These are phyloP conservation scores for Sphenodon punctatus DNA, from an alignment of 2,797 vertebrate species.

Conservation along the genomic window DNA sequence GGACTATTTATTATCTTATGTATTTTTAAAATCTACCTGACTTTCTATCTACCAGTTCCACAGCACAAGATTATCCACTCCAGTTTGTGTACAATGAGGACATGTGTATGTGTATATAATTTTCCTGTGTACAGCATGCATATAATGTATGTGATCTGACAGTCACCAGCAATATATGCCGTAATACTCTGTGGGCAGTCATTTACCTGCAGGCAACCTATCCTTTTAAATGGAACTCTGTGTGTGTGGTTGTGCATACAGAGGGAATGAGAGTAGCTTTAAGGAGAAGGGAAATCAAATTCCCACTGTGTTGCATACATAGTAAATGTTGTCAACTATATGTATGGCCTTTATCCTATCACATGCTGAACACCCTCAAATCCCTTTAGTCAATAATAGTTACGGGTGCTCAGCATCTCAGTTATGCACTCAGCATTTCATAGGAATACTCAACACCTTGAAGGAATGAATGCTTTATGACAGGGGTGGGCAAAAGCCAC, in stretches of 20 bases:
- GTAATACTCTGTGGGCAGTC: not conserved
- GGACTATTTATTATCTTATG: slow-evolving; percentile 82
- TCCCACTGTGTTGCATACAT: no score
- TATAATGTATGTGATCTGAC: not conserved
- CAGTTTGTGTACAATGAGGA: not conserved
- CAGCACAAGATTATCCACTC: slow-evolving; percentile 1
- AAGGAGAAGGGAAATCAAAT: no score
- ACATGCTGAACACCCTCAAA: not conserved
- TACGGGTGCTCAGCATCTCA: not conserved
- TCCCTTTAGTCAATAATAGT: not conserved
- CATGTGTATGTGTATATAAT: not conserved
- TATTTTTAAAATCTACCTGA: slow-evolving; percentile 49
- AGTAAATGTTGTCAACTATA: no score
- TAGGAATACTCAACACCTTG: accelerated
- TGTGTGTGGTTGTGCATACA: not conserved
- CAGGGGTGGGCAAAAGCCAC: no score
- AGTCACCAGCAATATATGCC: slow-evolving; percentile 1
- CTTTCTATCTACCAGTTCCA: slow-evolving; percentile 10
- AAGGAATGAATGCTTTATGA: no score
- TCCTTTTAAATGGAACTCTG: not conserved
- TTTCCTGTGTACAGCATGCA: not conserved
- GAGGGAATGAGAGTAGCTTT: slow-evolving; percentile 13
- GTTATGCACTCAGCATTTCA: no score
- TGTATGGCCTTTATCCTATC: not conserved
- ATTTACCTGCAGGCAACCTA: slow-evolving; percentile 13